Evolutionary conservation across 2,888 invertebrate genomes (phyloP).

Genomic region (Agrochola circellaris): DNA sequence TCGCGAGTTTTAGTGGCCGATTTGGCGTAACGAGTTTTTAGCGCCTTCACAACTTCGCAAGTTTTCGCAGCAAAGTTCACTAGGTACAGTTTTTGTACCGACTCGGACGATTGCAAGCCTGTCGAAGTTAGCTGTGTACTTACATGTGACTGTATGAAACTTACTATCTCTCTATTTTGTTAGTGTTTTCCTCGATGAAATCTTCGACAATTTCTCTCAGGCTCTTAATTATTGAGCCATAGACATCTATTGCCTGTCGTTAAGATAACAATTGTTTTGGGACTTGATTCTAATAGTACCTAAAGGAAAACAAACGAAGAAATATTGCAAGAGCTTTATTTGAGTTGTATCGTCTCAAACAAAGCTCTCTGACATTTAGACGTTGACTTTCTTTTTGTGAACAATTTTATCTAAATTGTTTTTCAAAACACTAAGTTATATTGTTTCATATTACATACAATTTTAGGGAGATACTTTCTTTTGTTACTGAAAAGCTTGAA

Average conservation of each 20-base stretch:
- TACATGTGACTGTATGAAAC: slow-evolving; percentile 55
- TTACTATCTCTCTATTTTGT: slow-evolving; percentile 32
- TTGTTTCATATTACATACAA: slow-evolving; percentile 10
- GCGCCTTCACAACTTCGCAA: slow-evolving; percentile 88
- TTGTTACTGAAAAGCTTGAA: slow-evolving; percentile 11
- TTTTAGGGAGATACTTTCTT: not conserved
- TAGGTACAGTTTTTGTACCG: slow-evolving; percentile 74
- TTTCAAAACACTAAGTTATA: slow-evolving; percentile 36
- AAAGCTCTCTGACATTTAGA: slow-evolving; percentile 45
- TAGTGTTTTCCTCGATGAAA: slow-evolving; percentile 31
- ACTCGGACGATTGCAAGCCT: slow-evolving; percentile 72
- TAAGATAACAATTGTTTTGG: slow-evolving; percentile 53
- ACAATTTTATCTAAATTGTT: slow-evolving; percentile 51
- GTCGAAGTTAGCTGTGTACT: slow-evolving; percentile 61
- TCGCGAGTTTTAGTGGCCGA: slow-evolving; percentile 89
- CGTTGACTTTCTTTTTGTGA: slow-evolving; percentile 46
- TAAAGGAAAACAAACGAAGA: slow-evolving; percentile 47
- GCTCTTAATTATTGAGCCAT: slow-evolving; percentile 33
- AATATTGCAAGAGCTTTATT: slow-evolving; percentile 49
- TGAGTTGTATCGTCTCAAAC: slow-evolving; percentile 29
- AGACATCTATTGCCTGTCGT: slow-evolving; percentile 34
- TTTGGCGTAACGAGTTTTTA: slow-evolving; percentile 90
- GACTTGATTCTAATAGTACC: slow-evolving; percentile 26
- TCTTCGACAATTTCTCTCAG: slow-evolving; percentile 18
- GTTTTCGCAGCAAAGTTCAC: slow-evolving; percentile 80